Conservation (phyloP, 2,888 invertebrate genomes). For the Cryptophagus acutangulus region DNA sequence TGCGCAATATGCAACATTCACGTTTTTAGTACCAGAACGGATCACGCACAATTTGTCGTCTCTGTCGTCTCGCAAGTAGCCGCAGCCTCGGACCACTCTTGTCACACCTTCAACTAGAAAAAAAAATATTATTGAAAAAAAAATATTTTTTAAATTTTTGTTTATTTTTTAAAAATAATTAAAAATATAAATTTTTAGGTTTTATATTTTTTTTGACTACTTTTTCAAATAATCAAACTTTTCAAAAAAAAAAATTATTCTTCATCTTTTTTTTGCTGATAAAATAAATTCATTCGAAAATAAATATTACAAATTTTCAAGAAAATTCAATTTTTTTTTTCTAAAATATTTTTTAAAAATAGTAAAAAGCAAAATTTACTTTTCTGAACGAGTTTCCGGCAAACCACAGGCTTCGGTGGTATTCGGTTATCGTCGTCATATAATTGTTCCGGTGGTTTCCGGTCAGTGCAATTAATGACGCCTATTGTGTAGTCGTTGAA, state of each 20-base stretch:
- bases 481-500: conserved; percentile 83
- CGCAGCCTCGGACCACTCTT: conserved; percentile 76
- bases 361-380: conserved; percentile 33
- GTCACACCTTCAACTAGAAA: conserved; percentile 71
- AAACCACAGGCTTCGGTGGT: conserved; percentile 63
- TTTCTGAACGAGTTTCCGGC: conserved; percentile 64
- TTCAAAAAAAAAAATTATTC: too few relatives aligned
- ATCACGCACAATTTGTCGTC: conserved; percentile 61
- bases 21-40: conserved; percentile 69
- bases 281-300: too few relatives aligned
- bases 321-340: neutral
- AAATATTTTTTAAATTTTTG: too few relatives aligned
- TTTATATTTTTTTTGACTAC: too few relatives aligned
- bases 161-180: too few relatives aligned
- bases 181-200: too few relatives aligned
- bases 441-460: conserved; percentile 64
- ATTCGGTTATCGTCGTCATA: conserved; percentile 36
- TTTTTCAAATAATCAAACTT: too few relatives aligned
- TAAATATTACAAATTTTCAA: too few relatives aligned
- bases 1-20: conserved; percentile 71
- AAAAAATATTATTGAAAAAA: too few relatives aligned
- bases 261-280: too few relatives aligned
- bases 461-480: conserved; percentile 75
- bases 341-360: neutral
- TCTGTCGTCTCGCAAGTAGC: conserved; percentile 64